These are phyloP conservation scores for Polymixis flavicincta DNA, from an alignment of 2,888 invertebrate genomes.

Conservation along the genomic window DNA sequence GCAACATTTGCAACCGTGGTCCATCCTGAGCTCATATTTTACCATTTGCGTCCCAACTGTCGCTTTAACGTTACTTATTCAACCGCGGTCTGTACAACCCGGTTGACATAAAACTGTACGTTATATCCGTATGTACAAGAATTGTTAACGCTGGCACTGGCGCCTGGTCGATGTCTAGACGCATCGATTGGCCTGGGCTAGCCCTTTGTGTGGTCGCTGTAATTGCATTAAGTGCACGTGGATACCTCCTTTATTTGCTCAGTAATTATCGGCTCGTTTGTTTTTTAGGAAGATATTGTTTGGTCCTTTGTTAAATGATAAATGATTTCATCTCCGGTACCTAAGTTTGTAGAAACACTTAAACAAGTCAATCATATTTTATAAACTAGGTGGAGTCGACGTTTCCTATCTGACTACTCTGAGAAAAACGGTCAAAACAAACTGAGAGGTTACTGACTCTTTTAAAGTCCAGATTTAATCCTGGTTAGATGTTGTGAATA, in stretches of 20 bases:
- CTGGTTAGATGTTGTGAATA: too few species aligned
- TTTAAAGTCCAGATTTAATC: too few species aligned
- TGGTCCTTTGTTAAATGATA: constrained; percentile 10
- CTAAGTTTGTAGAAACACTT: too few species aligned
- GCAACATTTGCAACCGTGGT: constrained; percentile 33
- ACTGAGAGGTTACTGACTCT: too few species aligned
- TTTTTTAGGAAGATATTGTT: constrained; percentile 28
- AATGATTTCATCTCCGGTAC: too few species aligned
- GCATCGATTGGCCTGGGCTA: constrained; percentile 84
- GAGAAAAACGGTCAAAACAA: too few species aligned
- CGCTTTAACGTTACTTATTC: constrained; percentile 55
- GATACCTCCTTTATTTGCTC: constrained; percentile 70
- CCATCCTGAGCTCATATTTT: constrained; percentile 47
- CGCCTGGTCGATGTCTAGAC: constrained; percentile 83
- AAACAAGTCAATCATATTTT: too few species aligned
- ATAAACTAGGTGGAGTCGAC: too few species aligned
- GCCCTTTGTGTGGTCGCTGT: constrained; percentile 72
- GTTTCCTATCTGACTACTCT: too few species aligned
- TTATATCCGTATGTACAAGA: constrained; percentile 58
- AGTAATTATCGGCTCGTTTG: constrained; percentile 62
- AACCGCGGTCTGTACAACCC: constrained; percentile 26
- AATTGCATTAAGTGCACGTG: constrained; percentile 76
- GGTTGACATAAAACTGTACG: constrained; percentile 51
- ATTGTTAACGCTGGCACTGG: constrained; percentile 72
- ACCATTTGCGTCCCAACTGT: constrained; percentile 52